Conservation (phyloP, 2,113 vertebrate genomes). For the Phaethornis superciliosus region DNA sequence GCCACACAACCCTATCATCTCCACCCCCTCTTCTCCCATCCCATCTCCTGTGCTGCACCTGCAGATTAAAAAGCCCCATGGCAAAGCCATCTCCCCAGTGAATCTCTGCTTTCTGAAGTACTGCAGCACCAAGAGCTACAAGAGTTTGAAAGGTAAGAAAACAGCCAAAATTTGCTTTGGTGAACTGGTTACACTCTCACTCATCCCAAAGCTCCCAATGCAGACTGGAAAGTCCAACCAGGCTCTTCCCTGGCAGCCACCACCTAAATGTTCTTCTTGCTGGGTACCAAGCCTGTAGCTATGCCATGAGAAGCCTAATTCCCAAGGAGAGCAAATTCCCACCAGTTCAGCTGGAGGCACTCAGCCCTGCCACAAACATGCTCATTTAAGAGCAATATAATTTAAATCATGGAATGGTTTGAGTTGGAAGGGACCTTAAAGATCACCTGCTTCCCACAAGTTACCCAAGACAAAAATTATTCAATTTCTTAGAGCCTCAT, state of each 20-base stretch:
- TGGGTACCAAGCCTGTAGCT: neutral
- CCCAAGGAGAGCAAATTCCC: neutral
- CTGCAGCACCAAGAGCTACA: neutral
- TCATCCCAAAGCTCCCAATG: neutral
- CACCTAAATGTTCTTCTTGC: neutral
- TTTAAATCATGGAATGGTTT: neutral
- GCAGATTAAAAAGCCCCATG: fast-evolving
- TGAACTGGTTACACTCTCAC: neutral
- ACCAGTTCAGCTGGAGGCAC: neutral
- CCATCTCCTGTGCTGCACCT: neutral
- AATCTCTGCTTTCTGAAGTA: neutral
- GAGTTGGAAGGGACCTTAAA: neutral
- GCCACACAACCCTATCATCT: fast-evolving
- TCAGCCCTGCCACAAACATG: fast-evolving
- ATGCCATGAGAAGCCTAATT: neutral
- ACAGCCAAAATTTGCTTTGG: neutral
- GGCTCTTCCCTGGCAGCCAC: neutral
- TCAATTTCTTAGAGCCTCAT: neutral
- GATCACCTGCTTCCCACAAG: neutral
- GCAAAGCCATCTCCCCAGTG: neutral
- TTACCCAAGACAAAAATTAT: neutral
- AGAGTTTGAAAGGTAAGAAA: neutral
- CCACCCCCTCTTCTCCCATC: neutral
- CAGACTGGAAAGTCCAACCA: neutral
- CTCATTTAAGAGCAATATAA: fast-evolving